Evolutionary conservation across 2,113 vertebrate genomes (phyloP).

Genomic region (Meleagris gallopavo): DNA sequence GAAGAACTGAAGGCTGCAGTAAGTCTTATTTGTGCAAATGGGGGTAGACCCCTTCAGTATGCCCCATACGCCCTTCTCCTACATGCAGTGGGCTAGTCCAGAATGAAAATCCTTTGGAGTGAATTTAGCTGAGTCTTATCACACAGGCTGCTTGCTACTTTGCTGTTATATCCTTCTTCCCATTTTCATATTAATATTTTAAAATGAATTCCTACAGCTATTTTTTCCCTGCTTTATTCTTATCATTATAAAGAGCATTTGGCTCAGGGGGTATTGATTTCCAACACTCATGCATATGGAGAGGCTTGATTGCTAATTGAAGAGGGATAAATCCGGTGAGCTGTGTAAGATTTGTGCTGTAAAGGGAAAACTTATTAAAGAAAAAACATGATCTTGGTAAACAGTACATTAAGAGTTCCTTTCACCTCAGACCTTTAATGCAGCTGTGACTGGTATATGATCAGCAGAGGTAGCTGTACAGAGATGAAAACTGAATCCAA

Average conservation of each 20-base stretch:
- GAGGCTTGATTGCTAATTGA: slow-evolving; percentile 28
- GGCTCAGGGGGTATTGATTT: neutral
- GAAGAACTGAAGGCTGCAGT: neutral
- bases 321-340: slow-evolving; percentile 18
- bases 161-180: neutral
- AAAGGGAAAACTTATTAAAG: neutral
- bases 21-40: neutral
- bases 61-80: neutral
- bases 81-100: neutral
- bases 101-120: neutral
- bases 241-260: neutral
- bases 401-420: neutral
- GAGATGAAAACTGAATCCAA: neutral
- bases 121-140: neutral
- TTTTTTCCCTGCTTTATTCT: slow-evolving; percentile 20
- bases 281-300: neutral
- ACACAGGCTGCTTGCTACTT: neutral
- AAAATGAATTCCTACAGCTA: neutral
- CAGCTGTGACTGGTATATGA: neutral
- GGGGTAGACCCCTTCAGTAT: neutral
- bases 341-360: neutral
- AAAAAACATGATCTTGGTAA: slow-evolving; percentile 38
- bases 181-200: neutral
- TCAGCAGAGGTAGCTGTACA: neutral
- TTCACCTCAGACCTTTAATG: neutral